Base-by-base conservation (phyloP, 2,888 invertebrate species). In the Ceratothoa steindachneri region DNA sequence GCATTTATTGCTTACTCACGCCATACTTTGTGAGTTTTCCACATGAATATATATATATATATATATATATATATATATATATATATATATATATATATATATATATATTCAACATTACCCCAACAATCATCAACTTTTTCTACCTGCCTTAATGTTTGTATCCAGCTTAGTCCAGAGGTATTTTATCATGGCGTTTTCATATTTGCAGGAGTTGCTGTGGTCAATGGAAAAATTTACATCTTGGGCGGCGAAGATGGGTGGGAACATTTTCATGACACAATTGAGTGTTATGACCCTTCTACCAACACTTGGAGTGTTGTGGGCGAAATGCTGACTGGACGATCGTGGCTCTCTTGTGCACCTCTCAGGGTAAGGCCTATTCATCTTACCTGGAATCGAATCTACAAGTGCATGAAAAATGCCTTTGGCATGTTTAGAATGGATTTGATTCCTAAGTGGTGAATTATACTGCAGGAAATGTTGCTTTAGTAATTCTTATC, bases 211-310 rank as follows among this genome's bases (percentile, higher is more conserved):
- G 85, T 85, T 4, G 84, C 85, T 27, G 85, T 86, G 31, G 83
- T 86, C 27, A 84, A 85, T 75, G 84, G 84, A 24, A 84, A 84
- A 80, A 85, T 86, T 27, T 86, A 84, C 81, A 85, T 86, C 1
- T 83, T 85, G 73, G 86, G 86, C 5, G 86, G 86, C 1, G 86
- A 86, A 81, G 86, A 86, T 81, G 86, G 86, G 9, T 86, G 86
- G 86, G 86, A 86, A 80, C 83, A 85, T 81, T 86, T 86, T 77
- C 86, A 86, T 81, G 86, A 86, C 80, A 85, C 86, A 0, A 85
- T 86, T 51, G 86, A 86, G 81, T 84, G 84, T 75, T 86, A 86
- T 81, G 83, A 84, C 70, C 83, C 84, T 1, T 81, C 81, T 27
- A 82, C 81, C 22, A 75, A 80, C 55, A 80, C 81, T 1, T 86